A percentile compares a stretch with the other conserved stretches of the same genome.
These are phyloP conservation scores for Sandelia bainsii DNA, from an alignment of 2,797 vertebrate genomes.

Conservation along the genomic window DNA sequence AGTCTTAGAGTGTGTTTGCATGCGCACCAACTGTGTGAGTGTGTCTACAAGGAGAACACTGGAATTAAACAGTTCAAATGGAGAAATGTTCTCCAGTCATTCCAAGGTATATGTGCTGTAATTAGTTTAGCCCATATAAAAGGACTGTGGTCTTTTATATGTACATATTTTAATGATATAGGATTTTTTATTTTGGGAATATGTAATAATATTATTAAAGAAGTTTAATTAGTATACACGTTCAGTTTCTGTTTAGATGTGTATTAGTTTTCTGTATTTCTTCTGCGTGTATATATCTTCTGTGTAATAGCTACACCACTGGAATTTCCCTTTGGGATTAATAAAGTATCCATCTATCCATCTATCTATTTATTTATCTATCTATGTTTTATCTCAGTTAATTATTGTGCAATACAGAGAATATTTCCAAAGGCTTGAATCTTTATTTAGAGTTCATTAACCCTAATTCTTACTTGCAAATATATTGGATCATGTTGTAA, in stretches of 20 bases:
- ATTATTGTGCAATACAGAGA: neutral
- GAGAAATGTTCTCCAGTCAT: constrained; percentile 4
- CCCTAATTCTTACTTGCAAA: neutral
- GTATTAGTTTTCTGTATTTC: too few relatives aligned
- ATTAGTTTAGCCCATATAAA: neutral
- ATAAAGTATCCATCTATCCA: too few relatives aligned
- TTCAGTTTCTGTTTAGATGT: too few relatives aligned
- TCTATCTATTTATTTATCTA: too few relatives aligned
- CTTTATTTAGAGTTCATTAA: neutral
- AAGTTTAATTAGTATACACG: neutral
- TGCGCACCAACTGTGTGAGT: constrained; percentile 14
- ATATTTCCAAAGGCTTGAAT: neutral
- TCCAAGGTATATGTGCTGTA: neutral
- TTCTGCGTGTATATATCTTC: too few relatives aligned
- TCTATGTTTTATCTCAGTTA: too few relatives aligned
- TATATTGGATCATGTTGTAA: neutral
- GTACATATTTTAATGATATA: neutral
- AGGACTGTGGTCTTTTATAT: neutral
- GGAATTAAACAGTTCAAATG: constrained; percentile 15
- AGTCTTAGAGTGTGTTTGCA: constrained; percentile 35
- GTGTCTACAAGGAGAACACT: neutral
- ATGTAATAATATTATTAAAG: neutral
- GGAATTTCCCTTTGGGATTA: too few relatives aligned
- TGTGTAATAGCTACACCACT: too few relatives aligned
- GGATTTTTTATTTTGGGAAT: neutral